phyloP scores from a whole-genome alignment of 1,140 invertebrate genomes.

The Lepidurus arcticus region DNA sequence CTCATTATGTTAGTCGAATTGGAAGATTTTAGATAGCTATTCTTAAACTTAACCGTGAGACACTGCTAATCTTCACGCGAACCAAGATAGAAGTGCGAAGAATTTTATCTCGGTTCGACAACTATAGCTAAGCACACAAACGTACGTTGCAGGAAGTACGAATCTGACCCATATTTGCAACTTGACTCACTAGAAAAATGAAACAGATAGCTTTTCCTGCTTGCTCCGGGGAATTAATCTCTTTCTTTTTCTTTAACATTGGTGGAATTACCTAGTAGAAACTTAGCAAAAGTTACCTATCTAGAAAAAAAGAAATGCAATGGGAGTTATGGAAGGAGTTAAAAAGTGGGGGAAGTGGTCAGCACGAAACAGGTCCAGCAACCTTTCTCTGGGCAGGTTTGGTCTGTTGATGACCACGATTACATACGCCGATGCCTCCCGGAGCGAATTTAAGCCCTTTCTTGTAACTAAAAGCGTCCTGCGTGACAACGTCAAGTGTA shows the following conservation, averaged over 20 bases:
- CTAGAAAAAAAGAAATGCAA: too few relatives aligned
- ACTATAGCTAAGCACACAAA: background rate
- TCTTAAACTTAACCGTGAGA: too few relatives aligned
- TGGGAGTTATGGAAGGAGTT: too few relatives aligned
- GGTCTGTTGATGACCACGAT: background rate
- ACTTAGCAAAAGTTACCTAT: too few relatives aligned
- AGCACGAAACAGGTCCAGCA: background rate
- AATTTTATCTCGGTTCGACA: background rate
- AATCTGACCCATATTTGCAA: constrained; percentile 12
- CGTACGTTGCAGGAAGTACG: background rate
- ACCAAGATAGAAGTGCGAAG: too few relatives aligned
- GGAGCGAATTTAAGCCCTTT: background rate
- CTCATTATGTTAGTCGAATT: too few relatives aligned
- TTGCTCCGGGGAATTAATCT: background rate
- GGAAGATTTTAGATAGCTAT: too few relatives aligned
- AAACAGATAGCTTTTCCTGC: background rate
- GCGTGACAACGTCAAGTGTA: background rate
- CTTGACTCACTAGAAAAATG: background rate
- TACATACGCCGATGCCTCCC: background rate
- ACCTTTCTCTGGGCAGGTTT: background rate
- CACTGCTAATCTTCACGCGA: too few relatives aligned
- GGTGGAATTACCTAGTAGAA: background rate
- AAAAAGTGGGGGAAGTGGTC: background rate
- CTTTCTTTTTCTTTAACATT: background rate
- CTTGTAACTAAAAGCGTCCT: background rate